Conservation (phyloP, 2,888 invertebrate species). For the Heliconius erato region DNA sequence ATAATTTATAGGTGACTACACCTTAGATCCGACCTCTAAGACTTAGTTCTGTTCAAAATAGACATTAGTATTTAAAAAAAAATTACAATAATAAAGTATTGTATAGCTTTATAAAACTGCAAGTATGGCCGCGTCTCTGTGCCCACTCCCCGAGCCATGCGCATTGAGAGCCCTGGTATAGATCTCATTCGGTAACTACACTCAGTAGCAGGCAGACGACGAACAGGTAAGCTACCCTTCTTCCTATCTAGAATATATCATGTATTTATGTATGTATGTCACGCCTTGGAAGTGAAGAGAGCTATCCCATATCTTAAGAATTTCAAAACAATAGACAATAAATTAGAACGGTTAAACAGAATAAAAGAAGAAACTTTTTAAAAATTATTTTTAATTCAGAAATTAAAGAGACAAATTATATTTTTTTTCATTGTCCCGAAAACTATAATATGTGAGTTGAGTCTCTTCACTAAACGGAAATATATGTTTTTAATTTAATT, state of each 20-base stretch:
- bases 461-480: no score
- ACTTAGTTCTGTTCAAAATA: not conserved
- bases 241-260: not conserved
- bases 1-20: not conserved
- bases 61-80: not conserved
- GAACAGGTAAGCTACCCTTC: constrained; percentile 55
- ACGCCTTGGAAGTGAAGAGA: not conserved
- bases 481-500: no score
- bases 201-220: constrained; percentile 54
- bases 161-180: constrained; percentile 64
- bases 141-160: constrained; percentile 63
- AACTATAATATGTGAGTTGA: not conserved
- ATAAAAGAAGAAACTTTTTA: not conserved
- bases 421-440: not conserved
- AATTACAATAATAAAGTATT: not conserved
- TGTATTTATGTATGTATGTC: not conserved
- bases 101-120: not conserved
- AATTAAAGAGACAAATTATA: not conserved
- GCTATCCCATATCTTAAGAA: not conserved
- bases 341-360: not conserved
- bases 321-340: not conserved
- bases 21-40: not conserved
- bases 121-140: constrained; percentile 51
- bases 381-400: not conserved
- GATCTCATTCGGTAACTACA: constrained; percentile 59